phyloP scores from a whole-genome alignment of 2,797 vertebrate genomes.

The Steatocranus sp. region DNA sequence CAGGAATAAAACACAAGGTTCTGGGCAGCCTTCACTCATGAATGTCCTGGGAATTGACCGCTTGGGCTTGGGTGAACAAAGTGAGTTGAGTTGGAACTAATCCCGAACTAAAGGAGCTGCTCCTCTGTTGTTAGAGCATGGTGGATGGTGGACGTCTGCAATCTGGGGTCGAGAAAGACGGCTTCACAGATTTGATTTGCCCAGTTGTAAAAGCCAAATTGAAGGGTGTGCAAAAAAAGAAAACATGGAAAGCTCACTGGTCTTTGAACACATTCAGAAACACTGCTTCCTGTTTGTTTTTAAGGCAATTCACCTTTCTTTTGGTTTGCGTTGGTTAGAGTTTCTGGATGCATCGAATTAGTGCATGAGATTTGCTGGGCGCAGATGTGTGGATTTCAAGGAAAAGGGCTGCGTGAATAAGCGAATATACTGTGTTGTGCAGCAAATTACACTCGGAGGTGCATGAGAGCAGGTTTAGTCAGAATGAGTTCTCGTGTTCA shows the following conservation, averaged over 20 bases:
- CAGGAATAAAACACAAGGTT: slow-evolving; percentile 28
- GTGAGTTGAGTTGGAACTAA: slow-evolving; percentile 58
- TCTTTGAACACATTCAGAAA: slow-evolving; percentile 27
- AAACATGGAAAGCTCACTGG: slow-evolving; percentile 5
- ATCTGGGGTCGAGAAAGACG: slow-evolving; percentile 11
- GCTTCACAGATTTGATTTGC: slow-evolving; percentile 26
- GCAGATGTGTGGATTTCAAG: slow-evolving; percentile 5
- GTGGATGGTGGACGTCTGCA: slow-evolving; percentile 10
- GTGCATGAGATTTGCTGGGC: slow-evolving; percentile 1
- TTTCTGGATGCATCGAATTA: neutral
- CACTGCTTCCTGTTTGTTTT: slow-evolving; percentile 20
- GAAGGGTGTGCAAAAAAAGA: slow-evolving; percentile 18
- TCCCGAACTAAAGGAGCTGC: slow-evolving; percentile 50
- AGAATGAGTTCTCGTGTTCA: slow-evolving; percentile 24
- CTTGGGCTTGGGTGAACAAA: slow-evolving; percentile 30
- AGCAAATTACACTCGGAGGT: slow-evolving; percentile 34
- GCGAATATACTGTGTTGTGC: slow-evolving; percentile 26
- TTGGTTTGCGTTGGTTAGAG: slow-evolving; percentile 1
- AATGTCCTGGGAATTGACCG: slow-evolving; percentile 47
- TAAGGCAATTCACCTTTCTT: slow-evolving; percentile 1
- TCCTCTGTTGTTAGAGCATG: slow-evolving; percentile 10
- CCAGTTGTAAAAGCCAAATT: slow-evolving; percentile 45
- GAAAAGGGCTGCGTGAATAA: slow-evolving; percentile 12
- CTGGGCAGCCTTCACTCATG: slow-evolving; percentile 26
- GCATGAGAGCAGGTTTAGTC: slow-evolving; percentile 18